These are phyloP conservation scores for Hemistola chrysoprasaria DNA, from an alignment of 2,888 invertebrate genomes.

Conservation along the genomic window DNA sequence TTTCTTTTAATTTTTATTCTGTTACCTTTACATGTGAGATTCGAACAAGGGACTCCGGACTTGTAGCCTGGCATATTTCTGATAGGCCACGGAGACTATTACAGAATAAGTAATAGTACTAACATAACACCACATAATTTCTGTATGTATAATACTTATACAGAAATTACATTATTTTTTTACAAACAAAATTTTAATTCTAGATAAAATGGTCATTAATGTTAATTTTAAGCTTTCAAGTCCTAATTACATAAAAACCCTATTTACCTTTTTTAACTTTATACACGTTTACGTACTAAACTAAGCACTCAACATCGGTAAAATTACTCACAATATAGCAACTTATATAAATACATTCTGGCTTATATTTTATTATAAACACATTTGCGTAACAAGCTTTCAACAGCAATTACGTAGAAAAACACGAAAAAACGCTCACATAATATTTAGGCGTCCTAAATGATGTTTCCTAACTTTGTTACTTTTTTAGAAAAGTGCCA, in stretches of 20 bases:
- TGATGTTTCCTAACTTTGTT: conserved; percentile 23
- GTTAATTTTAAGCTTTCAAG: neutral
- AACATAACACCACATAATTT: too few species aligned
- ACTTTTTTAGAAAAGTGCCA: conserved; percentile 25
- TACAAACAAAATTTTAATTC: too few species aligned
- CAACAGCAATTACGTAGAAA: conserved; percentile 24
- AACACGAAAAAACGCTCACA: conserved; percentile 31
- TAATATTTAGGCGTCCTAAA: conserved; percentile 20
- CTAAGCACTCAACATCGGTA: conserved; percentile 3
- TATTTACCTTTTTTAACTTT: too few species aligned
- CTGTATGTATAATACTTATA: too few species aligned
- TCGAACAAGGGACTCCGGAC: too few species aligned
- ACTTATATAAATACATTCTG: conserved; percentile 4
- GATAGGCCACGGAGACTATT: too few species aligned
- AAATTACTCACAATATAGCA: conserved; percentile 5
- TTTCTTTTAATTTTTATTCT: too few species aligned
- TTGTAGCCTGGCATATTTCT: too few species aligned
- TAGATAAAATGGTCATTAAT: neutral
- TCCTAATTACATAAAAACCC: neutral
- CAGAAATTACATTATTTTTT: too few species aligned
- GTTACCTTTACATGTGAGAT: too few species aligned
- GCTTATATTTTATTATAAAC: conserved; percentile 14
- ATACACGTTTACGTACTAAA: too few species aligned
- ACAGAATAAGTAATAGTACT: too few species aligned
- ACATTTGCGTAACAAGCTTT: conserved; percentile 20